Percentiles rank a stretch among this genome's conserved stretches.
Conservation (phyloP, 1,140 invertebrate genomes). For the Leptestheria dahalacensis region DNA sequence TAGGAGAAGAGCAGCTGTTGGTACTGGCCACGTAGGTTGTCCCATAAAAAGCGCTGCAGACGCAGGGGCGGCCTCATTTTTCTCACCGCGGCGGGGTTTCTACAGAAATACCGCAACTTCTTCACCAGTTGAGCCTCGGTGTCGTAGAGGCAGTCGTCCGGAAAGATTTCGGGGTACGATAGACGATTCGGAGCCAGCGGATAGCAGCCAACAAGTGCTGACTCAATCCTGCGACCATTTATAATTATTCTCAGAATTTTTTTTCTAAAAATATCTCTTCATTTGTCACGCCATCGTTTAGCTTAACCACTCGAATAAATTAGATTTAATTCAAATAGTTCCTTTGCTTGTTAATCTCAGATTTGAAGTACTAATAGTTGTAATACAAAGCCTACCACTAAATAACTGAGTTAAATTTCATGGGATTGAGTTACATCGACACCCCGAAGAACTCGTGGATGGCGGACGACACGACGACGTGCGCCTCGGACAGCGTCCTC, state of each 20-base stretch:
- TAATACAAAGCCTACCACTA: too few species aligned
- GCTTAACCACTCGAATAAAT: too few species aligned
- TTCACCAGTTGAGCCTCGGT: conserved; percentile 37
- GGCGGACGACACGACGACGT: conserved; percentile 56
- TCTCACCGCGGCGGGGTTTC: conserved; percentile 4
- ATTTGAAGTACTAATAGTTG: too few species aligned
- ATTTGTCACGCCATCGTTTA: too few species aligned
- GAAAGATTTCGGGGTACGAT: conserved; percentile 60
- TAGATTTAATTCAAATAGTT: too few species aligned
- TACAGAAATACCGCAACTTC: conserved; percentile 31
- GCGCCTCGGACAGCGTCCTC: conserved; percentile 34
- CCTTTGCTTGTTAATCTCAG: too few species aligned
- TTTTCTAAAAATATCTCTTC: neutral
- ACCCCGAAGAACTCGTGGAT: conserved; percentile 62
- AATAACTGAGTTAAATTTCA: too few species aligned
- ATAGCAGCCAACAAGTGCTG: conserved; percentile 46
- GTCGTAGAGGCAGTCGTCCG: conserved; percentile 41
- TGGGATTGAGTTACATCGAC: conserved; percentile 38
- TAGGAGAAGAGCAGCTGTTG: neutral
- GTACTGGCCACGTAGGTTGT: neutral
- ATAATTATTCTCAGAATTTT: conserved; percentile 12
- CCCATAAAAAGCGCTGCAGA: neutral
- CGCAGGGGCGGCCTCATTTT: neutral
- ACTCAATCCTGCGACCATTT: conserved; percentile 41
- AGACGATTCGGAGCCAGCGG: conserved; percentile 49